Base-by-base conservation (phyloP, 2,888 invertebrate genomes). In the Brenthis hecate region DNA sequence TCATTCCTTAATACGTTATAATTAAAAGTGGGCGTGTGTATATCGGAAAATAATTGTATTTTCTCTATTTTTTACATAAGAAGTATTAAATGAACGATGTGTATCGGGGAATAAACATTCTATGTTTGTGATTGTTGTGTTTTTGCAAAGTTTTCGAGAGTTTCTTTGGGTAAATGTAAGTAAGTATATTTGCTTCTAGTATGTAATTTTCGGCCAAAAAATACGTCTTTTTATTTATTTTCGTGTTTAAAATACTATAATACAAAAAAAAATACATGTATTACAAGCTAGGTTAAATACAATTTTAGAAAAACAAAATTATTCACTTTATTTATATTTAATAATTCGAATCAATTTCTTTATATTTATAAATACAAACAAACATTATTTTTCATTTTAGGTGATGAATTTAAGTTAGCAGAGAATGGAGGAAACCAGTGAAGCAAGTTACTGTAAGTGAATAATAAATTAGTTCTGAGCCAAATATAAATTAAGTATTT, bases 371-470 rank as follows among this genome's bases (percentile, higher is more conserved):
- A 36, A 16, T n/a, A 6, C 16, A 53, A 19, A 19, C 6, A 53
- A 16, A 16, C 8, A n/a, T 53, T 62, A 13, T 65, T 43, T 48
- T 47, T 56, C 56, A 50, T 74, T 76, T 0, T 63, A 76, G 76
- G 66, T 66, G 54, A 74, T 76, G 72, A 19, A 28, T 23, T 47
- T 54, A 48, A 57, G 61, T 58, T 74, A 83, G 2, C 75, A 74
- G 50, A 87, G 80, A 68, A 76, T 87, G 78, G 90, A 88, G 66
- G 85, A 82, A 0, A 78, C 77, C 77, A 91, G 90, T 19, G 91
- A 91, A 2, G 83, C 86, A 1, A 90, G 90, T 71, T 91, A 87
- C 74, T 90, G 91, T 91, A 70, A 84, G 91, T 19, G 19, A 19
- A 19, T 19, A 19, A 19, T 1, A 19, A 19, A 19, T 1, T 19